phyloP scores from a whole-genome alignment of 2,113 vertebrate genomes.

The Tiliqua scincoides region DNA sequence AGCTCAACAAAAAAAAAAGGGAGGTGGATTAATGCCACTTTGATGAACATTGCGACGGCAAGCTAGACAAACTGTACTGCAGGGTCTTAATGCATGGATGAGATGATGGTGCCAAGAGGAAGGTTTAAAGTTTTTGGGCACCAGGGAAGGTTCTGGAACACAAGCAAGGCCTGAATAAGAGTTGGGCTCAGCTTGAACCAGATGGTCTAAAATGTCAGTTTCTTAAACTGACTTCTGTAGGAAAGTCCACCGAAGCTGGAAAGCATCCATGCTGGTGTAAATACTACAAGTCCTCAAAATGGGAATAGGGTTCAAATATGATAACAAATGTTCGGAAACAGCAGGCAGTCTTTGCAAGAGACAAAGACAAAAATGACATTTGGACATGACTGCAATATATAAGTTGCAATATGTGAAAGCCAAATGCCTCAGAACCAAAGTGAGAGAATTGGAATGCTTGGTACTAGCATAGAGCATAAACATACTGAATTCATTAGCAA shows the following conservation, averaged over 20 bases:
- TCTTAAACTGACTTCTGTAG: background rate
- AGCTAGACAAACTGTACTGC: background rate
- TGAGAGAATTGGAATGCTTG: background rate
- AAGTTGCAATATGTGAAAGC: background rate
- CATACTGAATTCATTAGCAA: background rate
- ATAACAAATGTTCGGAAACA: background rate
- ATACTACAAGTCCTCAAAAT: background rate
- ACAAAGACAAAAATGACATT: background rate
- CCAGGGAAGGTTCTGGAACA: background rate
- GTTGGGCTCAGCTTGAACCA: background rate
- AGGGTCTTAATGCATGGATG: background rate
- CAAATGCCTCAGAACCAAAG: background rate
- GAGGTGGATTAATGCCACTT: background rate
- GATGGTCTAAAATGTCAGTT: too few relatives aligned
- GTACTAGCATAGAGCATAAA: background rate
- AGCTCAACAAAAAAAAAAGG: slow-evolving; percentile 4
- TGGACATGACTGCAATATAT: background rate
- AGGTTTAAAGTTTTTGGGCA: background rate
- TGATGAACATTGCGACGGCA: background rate
- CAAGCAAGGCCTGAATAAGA: background rate
- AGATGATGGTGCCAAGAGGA: background rate
- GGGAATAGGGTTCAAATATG: background rate
- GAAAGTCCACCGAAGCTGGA: background rate
- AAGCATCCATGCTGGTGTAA: background rate
- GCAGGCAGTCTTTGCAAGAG: background rate